Base-by-base conservation (phyloP, 2,888 invertebrate species). In the Melanophora roralis region DNA sequence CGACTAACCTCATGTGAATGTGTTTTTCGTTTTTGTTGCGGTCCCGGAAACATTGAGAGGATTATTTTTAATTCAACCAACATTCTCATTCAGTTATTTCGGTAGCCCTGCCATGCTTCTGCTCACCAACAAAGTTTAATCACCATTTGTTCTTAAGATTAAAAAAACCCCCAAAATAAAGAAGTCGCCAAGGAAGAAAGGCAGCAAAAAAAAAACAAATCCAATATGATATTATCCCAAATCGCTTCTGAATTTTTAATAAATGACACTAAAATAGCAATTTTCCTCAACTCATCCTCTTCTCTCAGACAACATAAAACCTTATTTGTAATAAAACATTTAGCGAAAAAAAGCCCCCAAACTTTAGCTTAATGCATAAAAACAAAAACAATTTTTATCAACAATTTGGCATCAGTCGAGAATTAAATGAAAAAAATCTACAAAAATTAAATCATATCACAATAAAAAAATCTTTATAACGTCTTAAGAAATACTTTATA, bases 171-270 rank as follows among this genome's bases (percentile, higher is more conserved):
- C 27, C 27, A 27, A 27, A 27, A 5, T 3, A 19, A 16, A n/a
- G 53, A 64, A 14, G 40, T 32, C 43, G 19, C 7, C 8, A 32
- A 45, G 14, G 0, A 14, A 21, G 67, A 12, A 59, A 43, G 55
- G 34, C 21, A 74, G 38, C 40, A 57, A 8, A 19, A n/a, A n/a
- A n/a, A n/a, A 53, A 59, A 11, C 34, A 68, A 77, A 73, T 68
- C 76, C 72, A 72, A 80, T 57, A 73, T 51, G 69, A 77, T 82
- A 78, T 79, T 79, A 82, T 81, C 77, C 74, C 71, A 78, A 82
- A 81, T 81, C 81, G 80, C 80, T 82, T 78, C 81, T 81, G 81
- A 81, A 81, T 82, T 81, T 82, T 81, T 78, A 81, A 79, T 77
- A 81, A 71, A 80, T 80, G 68, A 76, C 80, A 76, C 57, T 73